Percentiles rank a stretch among this genome's conserved stretches.
phyloP scores from a whole-genome alignment of 2,797 vertebrate genomes.

The Pangasius macronema region DNA sequence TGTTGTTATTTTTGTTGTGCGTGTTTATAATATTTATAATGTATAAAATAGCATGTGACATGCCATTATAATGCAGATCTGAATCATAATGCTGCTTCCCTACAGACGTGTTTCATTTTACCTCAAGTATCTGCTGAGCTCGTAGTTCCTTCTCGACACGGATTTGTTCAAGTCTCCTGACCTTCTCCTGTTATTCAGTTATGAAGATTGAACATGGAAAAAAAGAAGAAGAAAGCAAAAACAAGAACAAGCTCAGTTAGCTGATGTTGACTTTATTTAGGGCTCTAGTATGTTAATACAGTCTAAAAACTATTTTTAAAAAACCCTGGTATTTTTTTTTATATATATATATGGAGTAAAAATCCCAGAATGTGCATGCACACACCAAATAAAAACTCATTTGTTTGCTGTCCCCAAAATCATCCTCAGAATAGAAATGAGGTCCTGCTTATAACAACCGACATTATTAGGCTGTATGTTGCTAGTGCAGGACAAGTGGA shows the following conservation, averaged over 20 bases:
- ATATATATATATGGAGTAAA: neutral
- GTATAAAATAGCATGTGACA: neutral
- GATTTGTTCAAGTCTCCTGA: slow-evolving; percentile 95
- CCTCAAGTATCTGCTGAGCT: slow-evolving; percentile 96
- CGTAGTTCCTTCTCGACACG: slow-evolving; percentile 95
- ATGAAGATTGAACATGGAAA: neutral
- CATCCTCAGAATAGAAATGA: neutral
- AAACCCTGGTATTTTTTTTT: neutral
- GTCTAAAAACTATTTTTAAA: neutral
- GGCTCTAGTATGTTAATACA: neutral
- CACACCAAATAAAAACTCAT: neutral
- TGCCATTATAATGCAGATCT: neutral
- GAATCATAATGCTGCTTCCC: neutral
- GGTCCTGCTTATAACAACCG: neutral
- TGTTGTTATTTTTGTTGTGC: too few species aligned
- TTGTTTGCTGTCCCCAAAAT: neutral
- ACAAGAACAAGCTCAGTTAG: neutral
- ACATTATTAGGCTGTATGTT: neutral
- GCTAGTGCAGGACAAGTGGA: neutral
- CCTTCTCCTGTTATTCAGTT: slow-evolving; percentile 85
- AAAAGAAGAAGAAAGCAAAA: neutral
- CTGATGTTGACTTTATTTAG: neutral
- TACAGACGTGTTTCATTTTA: slow-evolving; percentile 58
- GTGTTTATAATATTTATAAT: neutral
- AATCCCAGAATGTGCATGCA: neutral